Percentiles rank a stretch among this genome's conserved stretches.
phyloP scores from a whole-genome alignment of 2,888 invertebrate genomes.

The Drosophila neoperkinsi region DNA sequence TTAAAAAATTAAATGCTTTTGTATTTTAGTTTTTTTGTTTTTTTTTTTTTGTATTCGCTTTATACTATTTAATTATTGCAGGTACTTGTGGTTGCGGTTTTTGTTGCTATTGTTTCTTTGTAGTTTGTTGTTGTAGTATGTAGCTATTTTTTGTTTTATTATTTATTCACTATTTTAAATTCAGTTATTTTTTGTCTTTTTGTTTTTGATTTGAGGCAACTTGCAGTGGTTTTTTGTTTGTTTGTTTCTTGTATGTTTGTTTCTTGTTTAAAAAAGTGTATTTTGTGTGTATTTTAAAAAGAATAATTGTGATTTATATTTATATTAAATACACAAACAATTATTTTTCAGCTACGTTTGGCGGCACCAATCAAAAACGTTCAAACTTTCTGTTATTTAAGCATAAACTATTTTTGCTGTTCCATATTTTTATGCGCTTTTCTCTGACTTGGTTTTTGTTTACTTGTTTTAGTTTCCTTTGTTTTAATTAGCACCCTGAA shows the following conservation, averaged over 20 bases:
- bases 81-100: slow-evolving; percentile 85
- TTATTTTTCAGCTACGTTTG: slow-evolving; percentile 39
- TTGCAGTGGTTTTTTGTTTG: slow-evolving; percentile 35
- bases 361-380: slow-evolving; percentile 85
- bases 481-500: slow-evolving; percentile 85
- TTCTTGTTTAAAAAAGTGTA: slow-evolving; percentile 14
- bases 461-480: slow-evolving; percentile 24
- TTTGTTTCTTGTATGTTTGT: slow-evolving; percentile 8
- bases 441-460: slow-evolving; percentile 20
- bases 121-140: slow-evolving; percentile 63
- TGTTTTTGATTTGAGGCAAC: slow-evolving; percentile 65
- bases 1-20: slow-evolving; percentile 51
- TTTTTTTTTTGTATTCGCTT: slow-evolving; percentile 53
- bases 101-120: slow-evolving; percentile 79
- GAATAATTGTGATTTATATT: slow-evolving; percentile 22
- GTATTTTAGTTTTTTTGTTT: slow-evolving; percentile 38
- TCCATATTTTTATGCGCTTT: slow-evolving; percentile 39
- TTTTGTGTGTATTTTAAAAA: slow-evolving; percentile 26
- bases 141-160: slow-evolving; percentile 47
- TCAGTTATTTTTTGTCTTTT: slow-evolving; percentile 36
- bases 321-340: slow-evolving; percentile 50
- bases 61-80: slow-evolving; percentile 82
- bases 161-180: slow-evolving; percentile 45
- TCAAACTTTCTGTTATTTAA: slow-evolving; percentile 74
- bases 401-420: slow-evolving; percentile 59